Conservation (phyloP, 2,888 invertebrate genomes). For the Synanthedon myopaeformis region DNA sequence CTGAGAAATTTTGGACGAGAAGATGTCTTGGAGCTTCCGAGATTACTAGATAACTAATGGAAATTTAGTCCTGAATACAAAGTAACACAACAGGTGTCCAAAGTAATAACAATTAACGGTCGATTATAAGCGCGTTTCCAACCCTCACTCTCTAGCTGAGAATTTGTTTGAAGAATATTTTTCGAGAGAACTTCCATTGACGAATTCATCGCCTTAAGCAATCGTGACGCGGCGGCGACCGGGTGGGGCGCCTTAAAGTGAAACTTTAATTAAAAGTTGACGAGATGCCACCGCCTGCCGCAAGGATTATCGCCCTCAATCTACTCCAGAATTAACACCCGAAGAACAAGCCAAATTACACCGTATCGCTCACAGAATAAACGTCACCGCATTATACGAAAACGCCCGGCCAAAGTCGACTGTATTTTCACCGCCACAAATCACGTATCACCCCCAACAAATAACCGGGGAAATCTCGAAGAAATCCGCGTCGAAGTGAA, state of each 20-base stretch:
- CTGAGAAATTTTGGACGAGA: too few species aligned
- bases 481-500: slow-evolving; percentile 31
- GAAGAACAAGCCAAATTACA: slow-evolving; percentile 17
- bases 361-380: slow-evolving; percentile 24
- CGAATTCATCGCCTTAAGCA: neutral
- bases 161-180: too few species aligned
- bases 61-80: too few species aligned
- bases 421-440: slow-evolving; percentile 46
- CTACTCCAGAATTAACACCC: slow-evolving; percentile 5
- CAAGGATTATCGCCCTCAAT: slow-evolving; percentile 16
- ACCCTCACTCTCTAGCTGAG: too few species aligned
- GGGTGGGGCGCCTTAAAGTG: slow-evolving; percentile 4
- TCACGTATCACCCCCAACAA: slow-evolving; percentile 60
- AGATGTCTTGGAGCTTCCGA: too few species aligned
- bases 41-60: too few species aligned
- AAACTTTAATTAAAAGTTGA: slow-evolving; percentile 51
- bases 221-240: neutral
- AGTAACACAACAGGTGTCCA: too few species aligned
- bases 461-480: slow-evolving; percentile 35
- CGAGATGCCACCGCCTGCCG: slow-evolving; percentile 23
- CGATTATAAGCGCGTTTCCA: too few species aligned
- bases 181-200: neutral
- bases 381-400: slow-evolving; percentile 8
- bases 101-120: too few species aligned
- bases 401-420: slow-evolving; percentile 25